Evolutionary conservation across 1,140 invertebrate species (phyloP).

Genomic region (Diorhabda sublineata): DNA sequence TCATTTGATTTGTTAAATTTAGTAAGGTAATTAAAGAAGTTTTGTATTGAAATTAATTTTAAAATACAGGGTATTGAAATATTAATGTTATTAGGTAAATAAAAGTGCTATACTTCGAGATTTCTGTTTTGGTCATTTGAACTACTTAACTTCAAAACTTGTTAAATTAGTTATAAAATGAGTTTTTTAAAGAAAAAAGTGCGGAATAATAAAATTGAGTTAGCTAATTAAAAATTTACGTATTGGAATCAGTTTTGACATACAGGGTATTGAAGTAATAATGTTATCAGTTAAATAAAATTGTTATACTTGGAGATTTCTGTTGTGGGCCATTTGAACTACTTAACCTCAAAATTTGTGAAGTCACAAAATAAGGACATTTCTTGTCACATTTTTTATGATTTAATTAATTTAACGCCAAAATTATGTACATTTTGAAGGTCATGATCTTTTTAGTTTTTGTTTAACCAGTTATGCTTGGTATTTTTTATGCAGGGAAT

Average conservation of each 20-base stretch:
- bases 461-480: constrained; percentile 7
- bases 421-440: too few species aligned
- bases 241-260: background rate
- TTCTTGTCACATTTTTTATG: too few species aligned
- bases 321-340: too few species aligned
- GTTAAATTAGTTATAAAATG: background rate
- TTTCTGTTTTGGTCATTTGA: background rate
- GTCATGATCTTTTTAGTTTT: too few species aligned
- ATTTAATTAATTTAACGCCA: too few species aligned
- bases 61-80: background rate
- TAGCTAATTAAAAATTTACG: background rate
- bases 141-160: background rate
- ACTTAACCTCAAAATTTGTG: too few species aligned
- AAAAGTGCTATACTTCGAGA: background rate
- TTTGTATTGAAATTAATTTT: constrained; percentile 1
- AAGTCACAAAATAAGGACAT: too few species aligned
- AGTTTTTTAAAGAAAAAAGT: background rate
- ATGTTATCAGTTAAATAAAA: too few species aligned
- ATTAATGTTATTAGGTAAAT: constrained; percentile 6
- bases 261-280: too few species aligned
- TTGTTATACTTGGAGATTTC: too few species aligned
- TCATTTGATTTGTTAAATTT: too few species aligned
- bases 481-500: constrained; percentile 10
- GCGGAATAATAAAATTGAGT: background rate
- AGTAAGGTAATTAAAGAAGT: background rate